phyloP scores from a whole-genome alignment of 2,113 vertebrate species.

The Mustelus asterias region DNA sequence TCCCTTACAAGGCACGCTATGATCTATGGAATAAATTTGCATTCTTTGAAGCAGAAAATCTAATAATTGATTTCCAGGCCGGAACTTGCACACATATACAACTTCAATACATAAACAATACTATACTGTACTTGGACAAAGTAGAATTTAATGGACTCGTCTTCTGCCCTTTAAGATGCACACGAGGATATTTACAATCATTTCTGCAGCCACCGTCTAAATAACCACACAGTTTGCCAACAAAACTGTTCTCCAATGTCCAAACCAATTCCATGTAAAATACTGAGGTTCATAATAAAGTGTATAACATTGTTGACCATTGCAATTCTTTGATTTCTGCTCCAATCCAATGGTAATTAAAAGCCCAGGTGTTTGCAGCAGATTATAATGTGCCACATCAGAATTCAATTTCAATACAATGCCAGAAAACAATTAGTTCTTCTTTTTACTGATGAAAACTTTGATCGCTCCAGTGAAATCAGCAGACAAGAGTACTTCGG shows the following conservation, averaged over 20 bases:
- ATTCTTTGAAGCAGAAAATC: conserved; percentile 16
- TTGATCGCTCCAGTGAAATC: conserved; percentile 99
- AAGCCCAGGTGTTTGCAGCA: not conserved
- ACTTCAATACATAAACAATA: conserved; percentile 13
- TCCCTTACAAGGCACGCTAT: conserved; percentile 22
- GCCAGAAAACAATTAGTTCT: conserved; percentile 55
- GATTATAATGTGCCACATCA: not conserved
- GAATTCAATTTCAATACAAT: not conserved
- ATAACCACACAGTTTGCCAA: not conserved
- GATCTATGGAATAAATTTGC: conserved; percentile 10
- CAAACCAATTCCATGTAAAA: conserved; percentile 13
- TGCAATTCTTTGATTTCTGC: not conserved
- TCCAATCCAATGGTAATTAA: conserved; percentile 16
- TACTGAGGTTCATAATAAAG: not conserved
- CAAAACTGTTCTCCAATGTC: not conserved
- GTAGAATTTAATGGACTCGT: not conserved
- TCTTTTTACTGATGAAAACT: conserved; percentile 96
- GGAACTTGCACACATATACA: not conserved
- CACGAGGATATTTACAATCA: conserved; percentile 1
- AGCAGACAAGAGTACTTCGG: conserved; percentile 90
- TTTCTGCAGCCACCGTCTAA: not conserved
- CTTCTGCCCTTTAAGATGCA: not conserved
- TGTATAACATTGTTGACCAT: not conserved
- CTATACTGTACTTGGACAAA: not conserved
- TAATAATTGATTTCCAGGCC: not conserved